Evolutionary conservation across 1,140 invertebrate genomes (phyloP), one percentile per base, ranked within the genome.

Genomic region (Cotesia typhae): DNA sequence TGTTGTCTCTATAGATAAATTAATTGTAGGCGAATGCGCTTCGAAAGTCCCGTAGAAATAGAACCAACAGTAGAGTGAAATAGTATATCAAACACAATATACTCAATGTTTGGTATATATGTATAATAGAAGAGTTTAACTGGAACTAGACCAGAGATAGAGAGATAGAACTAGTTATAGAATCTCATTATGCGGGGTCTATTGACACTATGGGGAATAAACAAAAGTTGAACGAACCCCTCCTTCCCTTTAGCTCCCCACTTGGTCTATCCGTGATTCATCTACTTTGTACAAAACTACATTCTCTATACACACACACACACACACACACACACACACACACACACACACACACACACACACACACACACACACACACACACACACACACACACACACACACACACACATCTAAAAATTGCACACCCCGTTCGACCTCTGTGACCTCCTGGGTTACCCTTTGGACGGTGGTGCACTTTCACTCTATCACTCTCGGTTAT

Each of bases 141-240:
- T 9, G 41, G 41, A 47, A 47, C 41, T 47, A 47, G 41, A 9
- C 41, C 41, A 47, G 41, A 47, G 41, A 47, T 47, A 47, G 6
- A 47, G 41, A 47, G 41, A 57, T 14, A 38, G 7, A 14, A 63
- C 7, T 20, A n/a, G 53, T 14, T 28, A 70, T 53, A 74, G 53
- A 74, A 74, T 74, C 53, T 68, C 41, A 70, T 73, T 70, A 73
- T 73, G 72, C 67, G 72, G 57, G 72, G 72, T 74, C 52, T 70
- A 70, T 74, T 67, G 55, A 74, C 67, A 60, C 63, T 59, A 64
- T 55, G 51, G 51, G 65, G 47, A 70, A 74, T 74, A 70, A 74
- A 74, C 72, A 73, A 73, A 73, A 73, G 72, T 73, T 73, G 59
- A 73, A 66, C 65, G 72, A 73, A 66, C 72, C 52, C 37, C 59